phyloP scores from a whole-genome alignment of 2,113 vertebrate species.

The Hippocampus zosterae region DNA sequence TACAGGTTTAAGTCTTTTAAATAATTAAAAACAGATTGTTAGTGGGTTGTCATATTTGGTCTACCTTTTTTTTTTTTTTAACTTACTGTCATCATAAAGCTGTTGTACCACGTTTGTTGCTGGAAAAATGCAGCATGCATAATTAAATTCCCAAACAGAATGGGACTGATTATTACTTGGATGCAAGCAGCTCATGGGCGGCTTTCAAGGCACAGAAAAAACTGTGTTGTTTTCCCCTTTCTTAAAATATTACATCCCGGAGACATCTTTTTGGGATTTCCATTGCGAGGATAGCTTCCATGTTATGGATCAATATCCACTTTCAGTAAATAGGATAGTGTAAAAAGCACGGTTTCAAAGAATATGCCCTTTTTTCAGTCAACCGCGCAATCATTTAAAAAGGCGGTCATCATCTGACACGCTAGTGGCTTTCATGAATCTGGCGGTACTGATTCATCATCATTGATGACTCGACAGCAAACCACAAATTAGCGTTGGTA shows the following conservation, averaged over 20 bases:
- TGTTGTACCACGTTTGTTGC: conserved; percentile 40
- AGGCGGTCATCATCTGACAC: conserved; percentile 23
- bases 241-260: conserved; percentile 41
- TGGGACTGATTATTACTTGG: conserved; percentile 68
- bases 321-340: conserved; percentile 1
- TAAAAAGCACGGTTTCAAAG: conserved; percentile 3
- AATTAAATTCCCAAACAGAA: conserved; percentile 34
- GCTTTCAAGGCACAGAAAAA: conserved; percentile 35
- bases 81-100: conserved; percentile 34
- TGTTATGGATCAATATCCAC: conserved; percentile 15
- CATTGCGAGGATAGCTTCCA: conserved; percentile 15
- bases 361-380: conserved; percentile 12
- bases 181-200: conserved; percentile 56
- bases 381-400: conserved; percentile 27
- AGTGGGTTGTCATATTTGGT: conserved; percentile 42
- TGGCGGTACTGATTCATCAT: conserved; percentile 49
- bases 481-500: conserved; percentile 61
- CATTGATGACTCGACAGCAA: conserved; percentile 52
- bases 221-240: conserved; percentile 28
- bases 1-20: conserved; percentile 28
- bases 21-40: conserved; percentile 48
- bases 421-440: conserved; percentile 43
- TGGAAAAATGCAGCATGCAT: conserved; percentile 47
- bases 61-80: conserved; percentile 40
- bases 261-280: conserved; percentile 34